Base-by-base conservation (phyloP, 2,888 invertebrate species). In the Chironomus riparius region DNA sequence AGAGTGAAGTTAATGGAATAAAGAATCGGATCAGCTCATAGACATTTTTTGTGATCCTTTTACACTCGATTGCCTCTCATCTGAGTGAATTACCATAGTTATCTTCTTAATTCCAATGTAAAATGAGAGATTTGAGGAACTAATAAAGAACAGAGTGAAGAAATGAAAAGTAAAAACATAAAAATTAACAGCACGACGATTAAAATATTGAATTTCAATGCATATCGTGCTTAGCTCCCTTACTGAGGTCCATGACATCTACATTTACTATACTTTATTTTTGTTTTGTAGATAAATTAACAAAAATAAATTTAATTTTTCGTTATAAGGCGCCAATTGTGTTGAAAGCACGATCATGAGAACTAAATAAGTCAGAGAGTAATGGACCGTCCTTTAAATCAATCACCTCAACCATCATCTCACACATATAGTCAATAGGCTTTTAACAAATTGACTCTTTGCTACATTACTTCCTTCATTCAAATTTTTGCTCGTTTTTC, bases 371-470 rank as follows among this genome's bases (percentile, higher is more conserved):
- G 70, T 70, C 56, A 56, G 56, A 56, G 56, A 56, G 56, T 56
- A 56, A 56, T 56, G 56, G 56, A 15, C 70, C 70, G 70, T 70
- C 70, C 70, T 70, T 70, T 48, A 70, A 70, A 70, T 70, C 70
- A 70, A 70, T 70, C 70, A 70, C 47, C 70, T 24, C 56, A 50
- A 56, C 56, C 56, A 56, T 18, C 56, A 18, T 50, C 50, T 50
- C 50, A 50, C 15, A 50, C 38, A 38, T n/a, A n/a, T 10, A 38
- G 38, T 38, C 38, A 38, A 38, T 18, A 15, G 56, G 15, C 56
- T 56, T 56, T 56, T 56, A 56, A 56, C 56, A 56, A 56, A 56
- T 56, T 56, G 56, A 56, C 38, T 38, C 38, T 38, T 10, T 2
- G 2, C 38, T 38, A 38, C 38, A 38, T 10, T 38, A 38, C 10